Evolutionary conservation across 2,888 invertebrate species (phyloP), one percentile per base, ranked within the genome.

Genomic region (Cosmopolites sordidus): DNA sequence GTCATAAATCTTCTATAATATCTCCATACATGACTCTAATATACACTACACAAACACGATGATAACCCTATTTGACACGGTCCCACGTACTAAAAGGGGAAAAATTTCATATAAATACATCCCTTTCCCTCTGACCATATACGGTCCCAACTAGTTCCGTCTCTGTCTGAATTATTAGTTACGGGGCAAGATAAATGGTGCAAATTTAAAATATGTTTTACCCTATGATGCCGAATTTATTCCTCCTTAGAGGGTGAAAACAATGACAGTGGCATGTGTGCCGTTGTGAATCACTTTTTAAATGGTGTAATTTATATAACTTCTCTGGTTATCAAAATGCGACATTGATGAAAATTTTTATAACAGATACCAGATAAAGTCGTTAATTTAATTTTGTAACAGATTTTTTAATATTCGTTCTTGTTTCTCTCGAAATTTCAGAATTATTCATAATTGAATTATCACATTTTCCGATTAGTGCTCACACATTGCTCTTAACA

Each of bases 41-140:
- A 66, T 67, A 65, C 64, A 65, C 59, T 54, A 60, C 65, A 65
- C 65, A 66, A 66, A 66, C 67, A 67, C 62, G 64, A 57, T 65
- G 65, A 64, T 65, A 68, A 66, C 67, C 67, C 67, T 59, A 65
- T 64, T 63, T 66, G 61, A 60, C 54, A 58, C 60, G 49, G 59
- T 64, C 65, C 63, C 62, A 64, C 65, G 62, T 59, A 58, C 53
- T 38, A 59, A 62, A 58, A 63, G 64, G 66, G 67, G 63, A 56
- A 58, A 61, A 59, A 45, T 48, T 40, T 56, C 51, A 56, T 54
- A 56, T 60, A 59, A 54, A 57, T 53, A 44, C 29, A 58, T 60
- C 58, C 55, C 47, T 66, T 59, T 62, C 58, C 56, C 59, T 62
- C 61, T 53, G 49, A 30, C 27, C 22, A 14, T 16, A 37, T n/a